phyloP scores from a whole-genome alignment of 2,113 vertebrate species.

The Oncorhynchus clarkii region DNA sequence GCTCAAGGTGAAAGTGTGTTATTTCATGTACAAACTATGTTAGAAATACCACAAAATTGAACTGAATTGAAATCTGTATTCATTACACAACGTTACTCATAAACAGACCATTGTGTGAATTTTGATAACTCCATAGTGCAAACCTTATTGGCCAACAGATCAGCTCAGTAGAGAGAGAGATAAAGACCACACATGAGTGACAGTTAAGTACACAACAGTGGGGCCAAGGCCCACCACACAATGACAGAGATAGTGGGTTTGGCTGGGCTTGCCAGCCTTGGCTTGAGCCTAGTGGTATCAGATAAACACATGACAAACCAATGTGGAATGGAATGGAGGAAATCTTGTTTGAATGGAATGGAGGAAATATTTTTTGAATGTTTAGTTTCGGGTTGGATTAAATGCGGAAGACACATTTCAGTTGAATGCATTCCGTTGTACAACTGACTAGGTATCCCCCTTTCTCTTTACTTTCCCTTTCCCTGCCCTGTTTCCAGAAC shows the following conservation, averaged over 20 bases:
- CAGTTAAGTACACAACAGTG: neutral
- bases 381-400: neutral
- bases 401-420: too few species aligned
- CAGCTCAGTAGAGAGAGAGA: neutral
- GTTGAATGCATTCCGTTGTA: too few species aligned
- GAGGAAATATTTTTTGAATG: neutral
- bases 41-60: too few species aligned
- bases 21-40: too few species aligned
- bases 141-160: neutral
- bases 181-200: neutral
- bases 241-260: neutral
- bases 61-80: too few species aligned
- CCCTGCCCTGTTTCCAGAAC: neutral
- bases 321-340: neutral
- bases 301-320: neutral
- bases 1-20: too few species aligned
- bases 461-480: neutral
- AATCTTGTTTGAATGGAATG: neutral
- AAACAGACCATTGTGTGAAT: too few species aligned
- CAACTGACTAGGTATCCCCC: too few species aligned
- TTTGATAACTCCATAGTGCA: too few species aligned
- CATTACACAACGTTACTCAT: too few species aligned
- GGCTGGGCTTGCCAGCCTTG: neutral
- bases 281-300: neutral
- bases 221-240: neutral